Percentiles rank a stretch among this genome's conserved stretches.
Evolutionary conservation across 1,140 invertebrate genomes (phyloP).

Genomic region (roundworm (Caenorhabditis elegans)): WBcel235 BX284605.5:12350001-12350500

Average conservation of each 20-base stretch:
- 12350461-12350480: background rate
- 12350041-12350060: too few species aligned
- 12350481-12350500: slow-evolving; percentile 27
- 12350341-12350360: slow-evolving; percentile 24
- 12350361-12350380: background rate
- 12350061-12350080: too few species aligned
- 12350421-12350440: background rate
- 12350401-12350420: slow-evolving; percentile 8
- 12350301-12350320: slow-evolving; percentile 45
- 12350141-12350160: slow-evolving; percentile 40
- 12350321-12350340: slow-evolving; percentile 36
- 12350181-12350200: slow-evolving; percentile 43
- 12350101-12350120: background rate
- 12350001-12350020: too few species aligned
- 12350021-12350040: too few species aligned
- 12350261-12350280: slow-evolving; percentile 46
- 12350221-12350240: slow-evolving; percentile 47
- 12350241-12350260: slow-evolving; percentile 44
- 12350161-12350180: slow-evolving; percentile 46
- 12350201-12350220: slow-evolving; percentile 48
- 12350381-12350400: background rate
- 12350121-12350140: background rate
- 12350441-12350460: slow-evolving; percentile 14
- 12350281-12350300: slow-evolving; percentile 47
- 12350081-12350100: background rate